Evolutionary conservation across 2,888 invertebrate species (phyloP).

Genomic region (Petrolisthes cinctipes): DNA sequence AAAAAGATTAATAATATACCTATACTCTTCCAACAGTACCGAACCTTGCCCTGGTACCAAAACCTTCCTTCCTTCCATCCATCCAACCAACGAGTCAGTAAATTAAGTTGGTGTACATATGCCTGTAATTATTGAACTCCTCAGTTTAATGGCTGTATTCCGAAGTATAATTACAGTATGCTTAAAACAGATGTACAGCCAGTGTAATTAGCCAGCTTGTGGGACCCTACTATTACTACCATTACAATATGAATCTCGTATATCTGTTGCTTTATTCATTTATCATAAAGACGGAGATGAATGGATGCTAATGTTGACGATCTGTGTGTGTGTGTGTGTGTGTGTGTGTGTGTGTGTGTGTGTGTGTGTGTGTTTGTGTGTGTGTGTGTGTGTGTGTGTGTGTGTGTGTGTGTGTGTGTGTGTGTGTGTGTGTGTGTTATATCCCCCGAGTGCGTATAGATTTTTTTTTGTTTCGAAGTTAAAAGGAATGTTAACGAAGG

Average conservation of each 20-base stretch:
- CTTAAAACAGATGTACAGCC: not conserved
- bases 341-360: not conserved
- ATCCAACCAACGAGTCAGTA: not conserved
- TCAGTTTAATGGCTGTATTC: not conserved
- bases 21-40: no score
- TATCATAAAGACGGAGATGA: no score
- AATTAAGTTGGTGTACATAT: no score
- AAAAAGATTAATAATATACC: no score
- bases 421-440: not conserved
- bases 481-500: no score
- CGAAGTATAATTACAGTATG: not conserved
- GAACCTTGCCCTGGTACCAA: no score
- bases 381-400: not conserved
- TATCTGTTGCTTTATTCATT: no score
- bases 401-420: constrained; percentile 6
- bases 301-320: not conserved
- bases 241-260: no score
- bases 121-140: not conserved
- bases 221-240: no score
- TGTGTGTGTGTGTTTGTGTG: not conserved
- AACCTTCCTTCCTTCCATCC: no score
- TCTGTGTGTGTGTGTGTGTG: no score
- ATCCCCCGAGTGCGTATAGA: not conserved
- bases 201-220: no score
- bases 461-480: not conserved